Percentiles rank a stretch among this genome's conserved stretches.
Conservation (phyloP, 2,888 invertebrate genomes). For the Drosophila testacea region DNA sequence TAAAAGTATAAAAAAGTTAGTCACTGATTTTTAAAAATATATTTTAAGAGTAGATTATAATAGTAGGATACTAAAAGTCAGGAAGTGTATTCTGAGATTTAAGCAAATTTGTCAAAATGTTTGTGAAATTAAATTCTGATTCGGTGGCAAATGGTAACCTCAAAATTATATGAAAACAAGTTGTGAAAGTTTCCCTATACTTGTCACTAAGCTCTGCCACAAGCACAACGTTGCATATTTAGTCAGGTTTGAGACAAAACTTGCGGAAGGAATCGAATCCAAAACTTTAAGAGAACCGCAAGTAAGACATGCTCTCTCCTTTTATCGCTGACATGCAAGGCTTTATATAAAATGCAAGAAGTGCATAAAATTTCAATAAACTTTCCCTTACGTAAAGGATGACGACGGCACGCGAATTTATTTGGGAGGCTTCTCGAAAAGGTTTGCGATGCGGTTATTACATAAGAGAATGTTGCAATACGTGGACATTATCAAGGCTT, state of each 20-base stretch:
- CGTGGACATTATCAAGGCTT: neutral
- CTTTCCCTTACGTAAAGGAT: conserved; percentile 2
- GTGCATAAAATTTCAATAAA: conserved; percentile 50
- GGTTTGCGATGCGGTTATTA: neutral
- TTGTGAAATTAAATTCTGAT: neutral
- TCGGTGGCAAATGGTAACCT: conserved; percentile 2
- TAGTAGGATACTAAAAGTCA: too few relatives aligned
- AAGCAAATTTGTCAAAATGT: too few relatives aligned
- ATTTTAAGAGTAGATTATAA: too few relatives aligned
- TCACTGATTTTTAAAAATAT: neutral
- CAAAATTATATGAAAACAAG: conserved; percentile 2
- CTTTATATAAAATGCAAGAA: conserved; percentile 37
- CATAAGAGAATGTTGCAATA: neutral
- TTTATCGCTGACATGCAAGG: neutral
- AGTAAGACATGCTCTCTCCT: conserved; percentile 7
- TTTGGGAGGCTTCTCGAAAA: neutral
- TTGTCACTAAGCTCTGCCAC: conserved; percentile 15
- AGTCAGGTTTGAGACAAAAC: conserved; percentile 5
- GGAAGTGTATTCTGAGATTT: too few relatives aligned
- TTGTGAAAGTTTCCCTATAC: conserved; percentile 15
- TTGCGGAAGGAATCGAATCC: conserved; percentile 27
- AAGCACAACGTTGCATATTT: conserved; percentile 18
- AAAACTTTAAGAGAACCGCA: conserved; percentile 33
- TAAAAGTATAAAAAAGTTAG: neutral
- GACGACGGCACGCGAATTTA: conserved; percentile 23